These are phyloP conservation scores for Vanacampus margaritifer DNA, from an alignment of 2,113 vertebrate genomes.

Conservation along the genomic window DNA sequence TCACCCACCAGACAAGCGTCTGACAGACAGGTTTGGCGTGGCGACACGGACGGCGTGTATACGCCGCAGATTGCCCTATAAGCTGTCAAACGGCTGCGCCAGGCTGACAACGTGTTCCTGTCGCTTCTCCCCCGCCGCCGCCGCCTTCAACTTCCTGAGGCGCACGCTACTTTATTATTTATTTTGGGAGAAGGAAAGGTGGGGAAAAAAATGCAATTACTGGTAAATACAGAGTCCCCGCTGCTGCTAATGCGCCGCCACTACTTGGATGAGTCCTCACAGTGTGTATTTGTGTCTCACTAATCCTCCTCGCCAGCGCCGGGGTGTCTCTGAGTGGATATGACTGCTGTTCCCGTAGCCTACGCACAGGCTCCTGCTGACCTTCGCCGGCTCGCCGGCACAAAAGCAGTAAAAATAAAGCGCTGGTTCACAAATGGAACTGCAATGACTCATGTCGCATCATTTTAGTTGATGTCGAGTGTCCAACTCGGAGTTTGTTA, in stretches of 20 bases:
- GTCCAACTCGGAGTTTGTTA: too few species aligned
- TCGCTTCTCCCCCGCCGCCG: slow-evolving; percentile 40
- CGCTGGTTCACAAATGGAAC: slow-evolving; percentile 6
- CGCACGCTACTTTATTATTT: slow-evolving; percentile 41
- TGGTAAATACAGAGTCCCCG: slow-evolving; percentile 71
- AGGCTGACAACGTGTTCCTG: slow-evolving; percentile 57
- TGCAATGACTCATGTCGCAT: neutral
- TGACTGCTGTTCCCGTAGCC: slow-evolving; percentile 39
- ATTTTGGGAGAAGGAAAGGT: slow-evolving; percentile 35
- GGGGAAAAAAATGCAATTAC: slow-evolving; percentile 74
- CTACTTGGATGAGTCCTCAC: slow-evolving; percentile 64
- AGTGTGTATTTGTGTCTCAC: slow-evolving; percentile 36
- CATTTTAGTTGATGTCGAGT: neutral
- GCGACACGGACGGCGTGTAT: slow-evolving; percentile 37
- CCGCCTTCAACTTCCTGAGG: slow-evolving; percentile 63
- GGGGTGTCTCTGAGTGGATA: slow-evolving; percentile 52
- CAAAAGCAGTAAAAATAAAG: slow-evolving; percentile 36
- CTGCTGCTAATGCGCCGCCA: slow-evolving; percentile 66
- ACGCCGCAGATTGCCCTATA: slow-evolving; percentile 54
- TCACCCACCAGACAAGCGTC: slow-evolving; percentile 18
- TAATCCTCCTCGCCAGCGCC: slow-evolving; percentile 23
- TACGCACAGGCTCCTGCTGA: slow-evolving; percentile 41
- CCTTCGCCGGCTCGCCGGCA: slow-evolving; percentile 42
- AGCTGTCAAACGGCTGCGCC: slow-evolving; percentile 46
- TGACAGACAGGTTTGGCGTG: slow-evolving; percentile 35